Evolutionary conservation across 2,797 vertebrate genomes (phyloP), one percentile per base, ranked within the genome.

Genomic region (Gallinago nigripennis): DNA sequence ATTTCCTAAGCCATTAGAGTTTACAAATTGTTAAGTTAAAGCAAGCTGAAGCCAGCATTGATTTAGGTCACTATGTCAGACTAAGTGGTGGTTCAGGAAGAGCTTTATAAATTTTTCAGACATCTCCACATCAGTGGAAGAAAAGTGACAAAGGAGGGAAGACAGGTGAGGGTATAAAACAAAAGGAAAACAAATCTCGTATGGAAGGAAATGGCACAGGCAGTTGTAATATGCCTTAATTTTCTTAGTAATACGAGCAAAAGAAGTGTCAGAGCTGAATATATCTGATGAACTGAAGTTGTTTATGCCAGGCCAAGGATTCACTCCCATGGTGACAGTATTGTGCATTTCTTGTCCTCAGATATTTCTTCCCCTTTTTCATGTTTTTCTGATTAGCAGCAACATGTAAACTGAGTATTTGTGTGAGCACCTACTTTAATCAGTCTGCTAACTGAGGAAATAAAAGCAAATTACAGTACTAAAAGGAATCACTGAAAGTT

Each of bases 401-500:
- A 79, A 43, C 17, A 51, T 6, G 12, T 18, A 89, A 86, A 73
- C 9, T 39, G 37, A 83, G 12, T 33, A 63, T 71, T 72, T 86
- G 12, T 65, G 50, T 14, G 8, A 90, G 41, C 25, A 81, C 12
- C 43, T 80, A 58, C 15, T 94, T n/a, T 35, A 76, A 71, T 27
- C 17, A 65, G 31, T 19, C 57, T 81, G 37, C 33, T 88, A 82
- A 19, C 61, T 69, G 70, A 91, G 51, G 76, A 86, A 69, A 85
- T 61, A 78, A 80, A 78, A 88, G 39, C 30, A 86, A 94, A 70
- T 71, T 82, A 72, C 46, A 63, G 50, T n/a, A 54, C 30, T 78
- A 48, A 71, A 94, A 86, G 30, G 72, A 88, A 90, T 89, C 66
- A 73, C 33, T 13, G 30, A 71, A 94, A 96, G 92, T 73, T 11